phyloP scores from a whole-genome alignment of 2,113 vertebrate genomes.

The Neodon shergylaensis region DNA sequence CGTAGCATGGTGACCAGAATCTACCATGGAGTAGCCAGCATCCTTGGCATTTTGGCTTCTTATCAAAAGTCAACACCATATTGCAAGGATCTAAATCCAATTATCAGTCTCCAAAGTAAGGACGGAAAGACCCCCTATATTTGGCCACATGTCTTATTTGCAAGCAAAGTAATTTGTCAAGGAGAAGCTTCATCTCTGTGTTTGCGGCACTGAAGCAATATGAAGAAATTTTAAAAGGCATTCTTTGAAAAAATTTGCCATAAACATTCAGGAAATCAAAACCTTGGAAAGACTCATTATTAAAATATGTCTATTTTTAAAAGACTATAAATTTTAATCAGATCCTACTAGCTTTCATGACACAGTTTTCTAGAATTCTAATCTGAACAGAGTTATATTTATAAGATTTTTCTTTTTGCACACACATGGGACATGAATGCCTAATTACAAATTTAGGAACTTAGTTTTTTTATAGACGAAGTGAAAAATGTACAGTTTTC shows the following conservation, averaged over 20 bases:
- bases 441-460: constrained; percentile 13
- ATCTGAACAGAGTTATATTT: neutral
- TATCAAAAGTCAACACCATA: constrained; percentile 56
- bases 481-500: neutral
- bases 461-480: neutral
- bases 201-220: constrained; percentile 3
- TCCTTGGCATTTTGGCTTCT: constrained; percentile 55
- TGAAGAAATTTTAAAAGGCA: constrained; percentile 44
- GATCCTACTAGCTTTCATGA: neutral
- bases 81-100: constrained; percentile 56
- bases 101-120: constrained; percentile 2
- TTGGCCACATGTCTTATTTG: constrained; percentile 45
- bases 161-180: constrained; percentile 66
- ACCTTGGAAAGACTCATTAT: constrained; percentile 50
- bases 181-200: constrained; percentile 56
- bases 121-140: neutral
- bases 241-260: constrained; percentile 46
- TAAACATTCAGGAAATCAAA: constrained; percentile 65
- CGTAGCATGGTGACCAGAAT: constrained; percentile 40
- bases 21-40: neutral
- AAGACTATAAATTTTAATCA: neutral
- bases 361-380: neutral
- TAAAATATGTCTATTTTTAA: constrained; percentile 34
- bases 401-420: neutral
- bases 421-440: neutral